Conservation (phyloP, 2,888 invertebrate species). For the Conus canariensis region DNA sequence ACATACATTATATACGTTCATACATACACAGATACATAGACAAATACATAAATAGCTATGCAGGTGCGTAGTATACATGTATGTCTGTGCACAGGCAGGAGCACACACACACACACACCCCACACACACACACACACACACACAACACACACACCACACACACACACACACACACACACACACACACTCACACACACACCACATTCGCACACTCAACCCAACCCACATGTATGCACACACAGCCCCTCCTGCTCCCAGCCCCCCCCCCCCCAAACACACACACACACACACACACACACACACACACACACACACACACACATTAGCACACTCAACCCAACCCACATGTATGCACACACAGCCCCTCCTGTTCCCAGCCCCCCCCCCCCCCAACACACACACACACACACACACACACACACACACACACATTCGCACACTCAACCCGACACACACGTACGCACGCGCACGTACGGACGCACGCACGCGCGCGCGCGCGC, state of each 20-base stretch:
- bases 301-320: conserved; percentile 14
- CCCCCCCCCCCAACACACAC: not conserved
- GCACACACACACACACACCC: conserved; percentile 4
- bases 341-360: not conserved
- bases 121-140: not conserved
- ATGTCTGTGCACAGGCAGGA: not conserved
- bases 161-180: not conserved
- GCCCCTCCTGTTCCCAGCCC: too few relatives aligned
- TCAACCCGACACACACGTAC: too few relatives aligned
- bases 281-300: conserved; percentile 15
- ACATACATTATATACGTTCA: not conserved
- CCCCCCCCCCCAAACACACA: not conserved
- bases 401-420: not conserved
- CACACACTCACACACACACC: not conserved
- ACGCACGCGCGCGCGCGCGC: too few relatives aligned
- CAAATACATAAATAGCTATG: not conserved
- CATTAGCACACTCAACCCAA: not conserved
- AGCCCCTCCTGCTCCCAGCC: not conserved
- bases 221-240: not conserved
- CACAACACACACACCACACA: not conserved
- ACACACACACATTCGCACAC: not conserved
- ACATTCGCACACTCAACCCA: not conserved
- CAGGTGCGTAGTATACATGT: not conserved
- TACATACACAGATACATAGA: not conserved
- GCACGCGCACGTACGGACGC: too few relatives aligned